Conservation (phyloP, 92 coral and sea anemone genomes). For the Porites cylindrica region DNA sequence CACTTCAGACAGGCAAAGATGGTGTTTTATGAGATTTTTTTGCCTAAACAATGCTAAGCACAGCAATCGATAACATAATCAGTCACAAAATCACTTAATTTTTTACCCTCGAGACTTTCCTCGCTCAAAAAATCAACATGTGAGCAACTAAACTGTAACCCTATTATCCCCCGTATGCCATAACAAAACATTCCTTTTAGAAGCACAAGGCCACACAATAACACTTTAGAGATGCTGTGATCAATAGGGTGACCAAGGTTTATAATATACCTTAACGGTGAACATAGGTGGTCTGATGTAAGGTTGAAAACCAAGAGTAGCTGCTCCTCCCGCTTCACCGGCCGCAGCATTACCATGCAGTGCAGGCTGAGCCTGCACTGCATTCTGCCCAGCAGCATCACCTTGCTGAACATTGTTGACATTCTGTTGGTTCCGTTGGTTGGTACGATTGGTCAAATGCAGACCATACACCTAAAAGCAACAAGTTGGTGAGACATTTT, state of each 20-base stretch:
- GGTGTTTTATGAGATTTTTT: no score
- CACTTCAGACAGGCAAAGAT: no score
- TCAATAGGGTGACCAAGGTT: background rate
- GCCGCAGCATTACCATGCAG: constrained; percentile 41
- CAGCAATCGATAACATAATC: no score
- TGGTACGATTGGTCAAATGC: constrained; percentile 53
- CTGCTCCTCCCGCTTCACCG: constrained; percentile 67
- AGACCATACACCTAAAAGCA: constrained; percentile 61
- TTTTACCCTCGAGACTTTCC: no score
- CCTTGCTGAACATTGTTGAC: constrained; percentile 41
- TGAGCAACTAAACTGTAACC: no score
- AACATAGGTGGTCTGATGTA: constrained; percentile 91
- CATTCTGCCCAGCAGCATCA: constrained; percentile 63
- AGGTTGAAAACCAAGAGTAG: constrained; percentile 88
- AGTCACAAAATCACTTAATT: no score
- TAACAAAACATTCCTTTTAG: no score
- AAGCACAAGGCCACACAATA: no score
- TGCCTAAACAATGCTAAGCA: no score
- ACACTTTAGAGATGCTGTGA: no score
- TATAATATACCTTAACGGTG: constrained; percentile 72
- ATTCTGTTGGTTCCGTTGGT: constrained; percentile 20
- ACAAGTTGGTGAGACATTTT: background rate
- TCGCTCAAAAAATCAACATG: no score
- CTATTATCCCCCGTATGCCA: no score
- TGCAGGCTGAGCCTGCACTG: constrained; percentile 72